Base-by-base conservation (phyloP, 2,797 vertebrate species). In the Eospalax fontanierii region DNA sequence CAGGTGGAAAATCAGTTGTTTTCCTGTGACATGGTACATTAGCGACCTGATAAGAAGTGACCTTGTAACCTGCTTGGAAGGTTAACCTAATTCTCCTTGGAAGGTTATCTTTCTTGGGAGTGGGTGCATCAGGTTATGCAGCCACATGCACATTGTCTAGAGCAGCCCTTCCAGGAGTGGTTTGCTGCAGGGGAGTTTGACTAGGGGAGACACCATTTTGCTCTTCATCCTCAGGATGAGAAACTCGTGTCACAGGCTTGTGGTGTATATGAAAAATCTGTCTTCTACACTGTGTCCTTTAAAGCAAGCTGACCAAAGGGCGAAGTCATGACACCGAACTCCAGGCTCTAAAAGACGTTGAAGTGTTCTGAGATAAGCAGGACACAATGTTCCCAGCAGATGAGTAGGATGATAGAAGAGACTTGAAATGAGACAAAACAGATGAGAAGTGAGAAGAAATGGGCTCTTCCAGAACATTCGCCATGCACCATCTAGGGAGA, bases 401-500 rank as follows among this genome's bases (percentile, higher is more conserved):
- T 24, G 81, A 35, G 16, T 22, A 33, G 70, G 5, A 10, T 24
- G 40, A 71, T 21, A 14, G 24, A 70, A 73, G 54, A 76, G 40
- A 82, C 74, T 5, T 71, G 78, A 26, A 76, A 74, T 0, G 22
- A 85, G 46, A 78, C 46, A 24, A 59, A 21, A 81, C 68, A 46
- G 65, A 22, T n/a, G 38, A 8, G 38, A 54, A 78, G 38, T 26
- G 73, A 26, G 22, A 35, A 81, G 68, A 74, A 79, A 59, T 0
- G 6, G 50, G 21, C 61, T 80, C 68, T 90, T 76, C 40, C 43
- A 24, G 66, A 75, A 75, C 19, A 18, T 35, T 18, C 59, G 30
- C 59, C 0, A 5, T 1, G 9, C 0, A 0, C 73, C 30, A n/a
- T 35, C 61, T 15, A 57, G 24, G 35, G 61, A 65, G 8, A 21